phyloP scores from a whole-genome alignment of 2,797 vertebrate species.

The Hypotaenidia okinawae region DNA sequence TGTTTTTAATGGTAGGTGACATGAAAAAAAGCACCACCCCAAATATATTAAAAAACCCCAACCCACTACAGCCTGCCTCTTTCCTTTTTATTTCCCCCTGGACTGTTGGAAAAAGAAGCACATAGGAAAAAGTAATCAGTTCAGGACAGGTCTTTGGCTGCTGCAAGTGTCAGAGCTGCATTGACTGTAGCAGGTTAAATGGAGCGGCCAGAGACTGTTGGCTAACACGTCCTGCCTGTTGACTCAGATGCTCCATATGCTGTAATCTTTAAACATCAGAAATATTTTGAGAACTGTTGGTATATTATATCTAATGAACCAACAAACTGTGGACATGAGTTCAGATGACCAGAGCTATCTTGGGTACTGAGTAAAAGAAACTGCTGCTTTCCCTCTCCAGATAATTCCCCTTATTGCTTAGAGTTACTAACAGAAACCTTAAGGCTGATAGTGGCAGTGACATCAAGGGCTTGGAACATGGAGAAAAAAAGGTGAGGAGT shows the following conservation, averaged over 20 bases:
- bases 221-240: background rate
- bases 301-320: background rate
- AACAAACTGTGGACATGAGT: background rate
- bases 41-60: background rate
- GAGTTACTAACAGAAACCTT: background rate
- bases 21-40: background rate
- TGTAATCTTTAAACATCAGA: background rate
- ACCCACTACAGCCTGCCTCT: background rate
- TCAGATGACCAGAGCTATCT: background rate
- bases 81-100: background rate
- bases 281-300: background rate
- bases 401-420: background rate
- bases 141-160: constrained; percentile 19
- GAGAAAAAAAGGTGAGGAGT: background rate
- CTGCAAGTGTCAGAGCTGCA: constrained; percentile 5
- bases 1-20: background rate
- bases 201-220: constrained; percentile 1
- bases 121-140: background rate
- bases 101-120: constrained; percentile 6
- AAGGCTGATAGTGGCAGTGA: background rate
- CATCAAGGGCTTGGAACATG: background rate
- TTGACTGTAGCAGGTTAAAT: constrained; percentile 22
- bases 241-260: background rate
- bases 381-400: background rate
- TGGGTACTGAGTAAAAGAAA: background rate